Percentiles rank a stretch among this genome's conserved stretches.
These are phyloP conservation scores for Carcinoscorpius rotundicauda DNA, from an alignment of 1,140 invertebrate species.

Conservation along the genomic window DNA sequence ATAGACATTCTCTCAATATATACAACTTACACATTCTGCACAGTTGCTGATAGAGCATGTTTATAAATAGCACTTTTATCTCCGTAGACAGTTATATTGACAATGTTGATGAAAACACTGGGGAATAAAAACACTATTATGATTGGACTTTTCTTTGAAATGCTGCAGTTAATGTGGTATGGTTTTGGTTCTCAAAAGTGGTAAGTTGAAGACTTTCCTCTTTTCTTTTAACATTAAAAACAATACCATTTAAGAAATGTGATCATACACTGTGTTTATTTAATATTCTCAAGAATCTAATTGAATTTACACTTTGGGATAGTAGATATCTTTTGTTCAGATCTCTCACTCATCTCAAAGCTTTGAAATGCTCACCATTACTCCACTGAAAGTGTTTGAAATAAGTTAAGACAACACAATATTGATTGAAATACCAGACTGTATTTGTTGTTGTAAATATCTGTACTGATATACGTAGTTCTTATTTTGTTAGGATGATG, in stretches of 20 bases:
- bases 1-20: no score
- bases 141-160: slow-evolving; percentile 89
- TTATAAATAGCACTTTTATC: no score
- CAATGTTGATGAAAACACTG: slow-evolving; percentile 76
- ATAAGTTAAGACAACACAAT: not conserved
- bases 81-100: slow-evolving; percentile 51
- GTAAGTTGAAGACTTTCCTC: slow-evolving; percentile 35
- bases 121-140: slow-evolving; percentile 96
- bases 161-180: slow-evolving; percentile 93
- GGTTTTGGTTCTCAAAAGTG: slow-evolving; percentile 77
- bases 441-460: not conserved
- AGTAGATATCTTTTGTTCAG: no score
- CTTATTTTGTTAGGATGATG: slow-evolving; percentile 70
- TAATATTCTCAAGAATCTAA: not conserved
- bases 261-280: not conserved
- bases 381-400: not conserved
- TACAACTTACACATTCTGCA: no score
- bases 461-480: not conserved
- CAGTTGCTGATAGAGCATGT: no score
- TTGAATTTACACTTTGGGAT: no score
- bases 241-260: not conserved
- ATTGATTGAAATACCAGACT: not conserved
- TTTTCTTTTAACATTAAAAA: not conserved
- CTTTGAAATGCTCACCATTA: no score
- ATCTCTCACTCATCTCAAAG: no score